phyloP scores from a whole-genome alignment of 1,140 invertebrate genomes.

The Drosophila sp. region DNA sequence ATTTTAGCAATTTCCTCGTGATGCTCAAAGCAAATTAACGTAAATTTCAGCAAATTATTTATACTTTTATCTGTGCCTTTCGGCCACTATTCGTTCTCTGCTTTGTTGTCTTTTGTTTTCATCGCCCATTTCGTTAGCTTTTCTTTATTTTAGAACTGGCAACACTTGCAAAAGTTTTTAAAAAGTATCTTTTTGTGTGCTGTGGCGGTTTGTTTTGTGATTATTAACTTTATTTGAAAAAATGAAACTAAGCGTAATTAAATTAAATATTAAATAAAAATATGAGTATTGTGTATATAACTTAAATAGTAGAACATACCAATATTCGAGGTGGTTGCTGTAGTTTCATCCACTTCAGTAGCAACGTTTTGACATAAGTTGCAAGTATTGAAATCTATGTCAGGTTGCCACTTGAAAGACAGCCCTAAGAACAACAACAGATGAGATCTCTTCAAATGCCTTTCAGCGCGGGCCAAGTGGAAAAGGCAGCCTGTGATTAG shows the following conservation, averaged over 20 bases:
- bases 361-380: conserved; percentile 51
- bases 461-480: conserved; percentile 53
- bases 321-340: background rate
- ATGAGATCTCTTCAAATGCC: conserved; percentile 51
- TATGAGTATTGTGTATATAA: no score
- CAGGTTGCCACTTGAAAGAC: conserved; percentile 63
- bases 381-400: conserved; percentile 41
- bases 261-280: conserved; percentile 13
- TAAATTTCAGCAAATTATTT: conserved; percentile 34
- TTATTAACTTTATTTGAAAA: background rate
- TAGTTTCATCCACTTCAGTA: conserved; percentile 19
- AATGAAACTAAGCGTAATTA: background rate
- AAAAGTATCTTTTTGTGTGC: conserved; percentile 11
- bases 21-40: conserved; percentile 4
- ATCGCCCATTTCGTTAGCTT: conserved; percentile 62
- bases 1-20: conserved; percentile 39
- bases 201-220: conserved; percentile 42
- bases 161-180: conserved; percentile 56
- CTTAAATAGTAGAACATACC: background rate
- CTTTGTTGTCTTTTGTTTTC: conserved; percentile 68
- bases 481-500: conserved; percentile 53
- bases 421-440: conserved; percentile 28
- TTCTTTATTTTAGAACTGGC: conserved; percentile 45
- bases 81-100: conserved; percentile 43
- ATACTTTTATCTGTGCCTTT: conserved; percentile 32